phyloP scores from a whole-genome alignment of 2,797 vertebrate species.

The Pagetopsis macropterus region DNA sequence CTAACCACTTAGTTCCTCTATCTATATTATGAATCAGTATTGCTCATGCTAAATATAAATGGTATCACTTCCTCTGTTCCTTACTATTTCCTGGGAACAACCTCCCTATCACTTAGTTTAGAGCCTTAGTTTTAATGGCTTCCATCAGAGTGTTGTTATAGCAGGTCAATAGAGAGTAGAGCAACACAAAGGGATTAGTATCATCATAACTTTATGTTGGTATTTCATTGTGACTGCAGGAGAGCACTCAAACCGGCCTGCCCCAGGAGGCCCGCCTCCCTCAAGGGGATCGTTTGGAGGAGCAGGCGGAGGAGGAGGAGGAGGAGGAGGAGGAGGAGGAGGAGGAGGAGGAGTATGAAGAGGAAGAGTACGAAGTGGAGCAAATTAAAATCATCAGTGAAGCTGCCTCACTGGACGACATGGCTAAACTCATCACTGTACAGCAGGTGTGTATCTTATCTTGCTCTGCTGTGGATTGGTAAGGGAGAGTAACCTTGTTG shows the following conservation, averaged over 20 bases:
- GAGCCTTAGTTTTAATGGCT: background rate
- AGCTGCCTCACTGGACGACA: slow-evolving; percentile 89
- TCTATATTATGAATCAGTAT: slow-evolving; percentile 13
- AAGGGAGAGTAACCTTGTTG: background rate
- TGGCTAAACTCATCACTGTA: slow-evolving; percentile 94
- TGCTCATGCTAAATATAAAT: slow-evolving; percentile 18
- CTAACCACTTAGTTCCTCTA: slow-evolving; percentile 19
- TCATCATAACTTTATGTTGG: slow-evolving; percentile 11
- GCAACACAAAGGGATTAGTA: slow-evolving; percentile 3
- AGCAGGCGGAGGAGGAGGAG: slow-evolving; percentile 17
- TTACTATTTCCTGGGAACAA: slow-evolving; percentile 2
- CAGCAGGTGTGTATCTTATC: slow-evolving; percentile 87
- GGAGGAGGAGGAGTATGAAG: slow-evolving; percentile 38
- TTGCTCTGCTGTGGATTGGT: slow-evolving; percentile 1
- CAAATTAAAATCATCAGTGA: slow-evolving; percentile 79
- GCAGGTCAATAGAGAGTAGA: background rate
- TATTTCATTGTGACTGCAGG: slow-evolving; percentile 39
- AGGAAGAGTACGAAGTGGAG: slow-evolving; percentile 68
- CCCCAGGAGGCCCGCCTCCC: slow-evolving; percentile 43
- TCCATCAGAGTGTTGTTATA: background rate
- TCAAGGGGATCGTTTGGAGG: slow-evolving; percentile 38
- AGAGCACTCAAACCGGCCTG: slow-evolving; percentile 27
- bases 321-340: slow-evolving; percentile 6
- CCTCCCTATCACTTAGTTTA: background rate
- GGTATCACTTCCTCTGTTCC: slow-evolving; percentile 8